Conservation (phyloP, 2,113 vertebrate species). For the Melospiza melodia region DNA sequence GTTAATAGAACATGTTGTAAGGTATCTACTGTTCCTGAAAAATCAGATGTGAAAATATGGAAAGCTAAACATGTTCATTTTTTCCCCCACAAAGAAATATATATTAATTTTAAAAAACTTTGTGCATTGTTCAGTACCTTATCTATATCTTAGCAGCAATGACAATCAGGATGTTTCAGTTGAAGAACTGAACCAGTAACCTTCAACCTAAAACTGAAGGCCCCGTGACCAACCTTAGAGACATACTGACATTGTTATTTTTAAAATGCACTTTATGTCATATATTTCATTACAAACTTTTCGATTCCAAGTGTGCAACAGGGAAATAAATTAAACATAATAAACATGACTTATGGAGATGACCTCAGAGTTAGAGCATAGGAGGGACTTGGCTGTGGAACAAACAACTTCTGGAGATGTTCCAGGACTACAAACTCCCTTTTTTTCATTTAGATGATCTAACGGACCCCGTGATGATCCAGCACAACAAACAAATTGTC, state of each 20-base stretch:
- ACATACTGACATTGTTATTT: background rate
- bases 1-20: background rate
- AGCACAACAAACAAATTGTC: slow-evolving; percentile 70
- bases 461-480: slow-evolving; percentile 69
- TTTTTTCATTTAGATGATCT: slow-evolving; percentile 73
- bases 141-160: background rate
- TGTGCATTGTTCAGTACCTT: background rate
- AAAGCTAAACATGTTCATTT: background rate
- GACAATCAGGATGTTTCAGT: background rate
- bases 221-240: background rate
- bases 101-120: background rate
- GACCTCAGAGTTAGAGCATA: slow-evolving; percentile 47
- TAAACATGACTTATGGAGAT: slow-evolving; percentile 35
- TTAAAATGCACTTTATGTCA: background rate
- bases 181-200: background rate
- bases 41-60: background rate
- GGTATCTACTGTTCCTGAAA: background rate
- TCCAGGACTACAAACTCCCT: slow-evolving; percentile 67
- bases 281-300: background rate
- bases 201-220: slow-evolving; percentile 8
- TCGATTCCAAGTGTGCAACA: background rate
- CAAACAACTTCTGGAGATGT: slow-evolving; percentile 57
- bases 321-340: slow-evolving; percentile 32
- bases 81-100: background rate
- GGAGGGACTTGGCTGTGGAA: slow-evolving; percentile 47